Percentiles rank a stretch among this genome's conserved stretches.
Conservation (phyloP, 2,797 vertebrate species). For the Labroides dimidiatus region DNA sequence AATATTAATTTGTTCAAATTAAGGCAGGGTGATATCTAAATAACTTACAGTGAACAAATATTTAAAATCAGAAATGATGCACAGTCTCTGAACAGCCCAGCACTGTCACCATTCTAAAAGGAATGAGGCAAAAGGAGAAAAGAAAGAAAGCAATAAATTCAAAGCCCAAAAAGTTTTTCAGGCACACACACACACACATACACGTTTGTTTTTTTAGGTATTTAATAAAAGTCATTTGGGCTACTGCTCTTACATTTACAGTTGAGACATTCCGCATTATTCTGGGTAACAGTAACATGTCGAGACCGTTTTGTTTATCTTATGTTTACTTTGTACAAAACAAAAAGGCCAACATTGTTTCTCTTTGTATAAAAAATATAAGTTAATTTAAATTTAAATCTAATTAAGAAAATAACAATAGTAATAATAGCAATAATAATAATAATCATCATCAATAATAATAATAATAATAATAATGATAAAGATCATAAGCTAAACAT, state of each 20-base stretch:
- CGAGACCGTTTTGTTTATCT: conserved; percentile 81
- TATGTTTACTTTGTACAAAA: conserved; percentile 88
- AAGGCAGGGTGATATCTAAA: too few species aligned
- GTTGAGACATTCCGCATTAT: conserved; percentile 86
- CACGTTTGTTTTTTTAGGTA: conserved; percentile 79
- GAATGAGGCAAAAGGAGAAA: not conserved
- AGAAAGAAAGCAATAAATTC: not conserved
- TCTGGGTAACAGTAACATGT: conserved; percentile 84
- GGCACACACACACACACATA: conserved; percentile 16
- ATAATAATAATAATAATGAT: conserved; percentile 75
- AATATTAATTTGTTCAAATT: too few species aligned
- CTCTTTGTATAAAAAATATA: conserved; percentile 88
- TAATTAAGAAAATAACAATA: conserved; percentile 90
- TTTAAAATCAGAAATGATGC: too few species aligned
- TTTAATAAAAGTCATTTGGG: conserved; percentile 88
- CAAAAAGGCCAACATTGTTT: conserved; percentile 85
- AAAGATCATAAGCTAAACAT: conserved; percentile 86
- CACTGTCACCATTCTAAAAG: too few species aligned
- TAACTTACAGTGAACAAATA: too few species aligned
- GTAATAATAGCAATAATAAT: conserved; percentile 83
- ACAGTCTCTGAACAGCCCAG: too few species aligned
- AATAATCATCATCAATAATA: conserved; percentile 72
- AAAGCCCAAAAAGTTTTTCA: conserved; percentile 5
- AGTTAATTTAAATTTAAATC: conserved; percentile 90
- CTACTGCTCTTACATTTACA: conserved; percentile 87